These are phyloP conservation scores for Drosophila prolongata DNA, from an alignment of 2,888 invertebrate species.

Conservation along the genomic window DNA sequence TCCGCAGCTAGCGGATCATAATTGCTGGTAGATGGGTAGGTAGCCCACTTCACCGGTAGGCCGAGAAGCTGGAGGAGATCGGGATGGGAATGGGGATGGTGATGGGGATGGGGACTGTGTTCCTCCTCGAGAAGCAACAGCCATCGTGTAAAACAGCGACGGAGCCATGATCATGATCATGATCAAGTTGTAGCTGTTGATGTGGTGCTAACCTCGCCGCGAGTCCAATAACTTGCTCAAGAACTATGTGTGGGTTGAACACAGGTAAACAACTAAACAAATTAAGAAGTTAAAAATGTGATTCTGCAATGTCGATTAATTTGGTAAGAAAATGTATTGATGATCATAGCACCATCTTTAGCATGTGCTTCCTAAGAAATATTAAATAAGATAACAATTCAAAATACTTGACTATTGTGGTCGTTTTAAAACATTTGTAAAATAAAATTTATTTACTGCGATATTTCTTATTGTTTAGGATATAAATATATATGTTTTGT, in stretches of 20 bases:
- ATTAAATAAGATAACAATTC: too few relatives aligned
- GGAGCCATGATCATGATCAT: conserved; percentile 19
- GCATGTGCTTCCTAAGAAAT: too few relatives aligned
- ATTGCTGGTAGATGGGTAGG: conserved; percentile 50
- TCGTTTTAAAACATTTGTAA: too few relatives aligned
- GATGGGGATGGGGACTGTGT: background rate
- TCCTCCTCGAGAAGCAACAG: conserved; percentile 3
- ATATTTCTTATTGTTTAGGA: too few relatives aligned
- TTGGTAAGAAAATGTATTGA: background rate
- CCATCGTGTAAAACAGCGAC: conserved; percentile 9
- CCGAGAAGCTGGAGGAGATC: background rate
- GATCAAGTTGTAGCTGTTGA: conserved; percentile 15
- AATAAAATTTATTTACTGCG: too few relatives aligned
- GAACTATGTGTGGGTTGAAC: background rate
- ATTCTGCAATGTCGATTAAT: too few relatives aligned
- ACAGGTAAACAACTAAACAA: background rate
- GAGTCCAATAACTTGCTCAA: conserved; percentile 3
- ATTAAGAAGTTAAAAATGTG: background rate
- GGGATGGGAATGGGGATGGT: background rate
- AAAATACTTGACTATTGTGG: too few relatives aligned
- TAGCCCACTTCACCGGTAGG: conserved; percentile 14
- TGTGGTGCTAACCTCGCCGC: conserved; percentile 12
- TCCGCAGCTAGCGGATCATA: conserved; percentile 65
- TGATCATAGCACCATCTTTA: too few relatives aligned
- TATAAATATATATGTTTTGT: too few relatives aligned